Evolutionary conservation across 2,888 invertebrate genomes (phyloP), one percentile per base, ranked within the genome.

Genomic region (Tridacna gigas): DNA sequence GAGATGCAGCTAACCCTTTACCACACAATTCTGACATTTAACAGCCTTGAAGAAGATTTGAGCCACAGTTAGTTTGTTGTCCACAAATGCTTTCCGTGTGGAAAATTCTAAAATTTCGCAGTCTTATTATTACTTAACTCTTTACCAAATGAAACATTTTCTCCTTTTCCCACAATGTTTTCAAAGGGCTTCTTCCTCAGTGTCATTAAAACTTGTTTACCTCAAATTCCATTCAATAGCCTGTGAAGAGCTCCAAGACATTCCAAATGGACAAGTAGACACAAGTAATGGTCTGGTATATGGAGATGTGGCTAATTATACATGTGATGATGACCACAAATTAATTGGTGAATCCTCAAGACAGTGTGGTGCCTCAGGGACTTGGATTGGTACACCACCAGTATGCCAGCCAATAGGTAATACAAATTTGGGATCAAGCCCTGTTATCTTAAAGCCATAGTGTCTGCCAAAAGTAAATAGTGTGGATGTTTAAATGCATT

Each of bases 391-490:
- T 13, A 15, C 18, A 25, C 51, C 71, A 0, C 71, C 71, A 12
- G 13, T 25, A 26, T 71, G 71, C 26, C 71, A 71, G 22, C 71
- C 26, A 7, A 51, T 25, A 51, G 51, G 71, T 71, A 48, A 71
- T 18, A 25, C 18, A 25, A 25, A 4, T 20, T 65, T n/a, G 2
- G n/a, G 12, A 25, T 65, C 22, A n/a, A 25, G 15, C 12, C 4
- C 25, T 65, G 4, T n/a, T 25, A 4, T 9, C 13, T 22, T 65
- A 65, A 25, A n/a, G 2, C 2, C 37, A 37, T 7, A 37, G 2
- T 37, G 37, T 2, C 37, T 37, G 7, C 37, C 37, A 37, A 4
- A 37, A 37, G 37, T 37, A 37, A 37, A 37, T 7, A 37, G 7
- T 37, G 37, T 37, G 37, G 37, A 7, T 37, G 7, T 37, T 37